Percentiles rank a stretch among this genome's conserved stretches.
Evolutionary conservation across 2,113 vertebrate species (phyloP).

Genomic region (Speoplatyrhinus poulsoni): DNA sequence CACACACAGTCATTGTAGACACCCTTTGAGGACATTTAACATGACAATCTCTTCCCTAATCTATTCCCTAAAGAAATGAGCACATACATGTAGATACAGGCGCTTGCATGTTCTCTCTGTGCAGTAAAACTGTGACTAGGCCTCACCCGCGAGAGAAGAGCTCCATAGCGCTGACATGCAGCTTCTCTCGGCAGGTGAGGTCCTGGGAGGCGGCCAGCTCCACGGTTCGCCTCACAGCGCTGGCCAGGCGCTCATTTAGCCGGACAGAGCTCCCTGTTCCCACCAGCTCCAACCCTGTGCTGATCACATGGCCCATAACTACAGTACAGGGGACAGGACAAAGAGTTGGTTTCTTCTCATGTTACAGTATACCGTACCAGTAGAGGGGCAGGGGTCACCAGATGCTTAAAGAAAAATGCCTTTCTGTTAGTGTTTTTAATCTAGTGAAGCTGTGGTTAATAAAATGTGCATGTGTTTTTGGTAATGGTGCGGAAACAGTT

Average conservation of each 20-base stretch:
- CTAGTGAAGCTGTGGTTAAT: no score
- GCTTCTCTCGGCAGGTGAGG: conserved; percentile 81
- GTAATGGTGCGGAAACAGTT: no score
- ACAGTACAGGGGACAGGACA: conserved; percentile 48
- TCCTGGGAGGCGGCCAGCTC: conserved; percentile 76
- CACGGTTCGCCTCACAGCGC: conserved; percentile 76
- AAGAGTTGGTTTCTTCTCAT: neutral
- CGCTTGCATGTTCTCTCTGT: neutral
- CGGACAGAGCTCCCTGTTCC: conserved; percentile 77
- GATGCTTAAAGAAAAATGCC: no score
- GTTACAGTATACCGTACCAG: neutral
- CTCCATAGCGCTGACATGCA: conserved; percentile 85
- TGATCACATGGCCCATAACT: conserved; percentile 91
- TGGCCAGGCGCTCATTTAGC: conserved; percentile 78
- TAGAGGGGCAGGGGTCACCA: no score
- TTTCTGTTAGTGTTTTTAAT: no score
- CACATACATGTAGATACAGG: neutral
- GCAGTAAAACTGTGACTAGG: neutral
- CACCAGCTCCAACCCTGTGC: conserved; percentile 83
- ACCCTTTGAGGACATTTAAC: no score
- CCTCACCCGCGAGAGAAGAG: conserved; percentile 87
- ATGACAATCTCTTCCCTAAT: no score
- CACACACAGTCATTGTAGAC: no score
- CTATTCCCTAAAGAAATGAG: no score
- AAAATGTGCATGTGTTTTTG: no score